phyloP scores from a whole-genome alignment of 1,140 invertebrate genomes.

The Drosophila bocqueti region DNA sequence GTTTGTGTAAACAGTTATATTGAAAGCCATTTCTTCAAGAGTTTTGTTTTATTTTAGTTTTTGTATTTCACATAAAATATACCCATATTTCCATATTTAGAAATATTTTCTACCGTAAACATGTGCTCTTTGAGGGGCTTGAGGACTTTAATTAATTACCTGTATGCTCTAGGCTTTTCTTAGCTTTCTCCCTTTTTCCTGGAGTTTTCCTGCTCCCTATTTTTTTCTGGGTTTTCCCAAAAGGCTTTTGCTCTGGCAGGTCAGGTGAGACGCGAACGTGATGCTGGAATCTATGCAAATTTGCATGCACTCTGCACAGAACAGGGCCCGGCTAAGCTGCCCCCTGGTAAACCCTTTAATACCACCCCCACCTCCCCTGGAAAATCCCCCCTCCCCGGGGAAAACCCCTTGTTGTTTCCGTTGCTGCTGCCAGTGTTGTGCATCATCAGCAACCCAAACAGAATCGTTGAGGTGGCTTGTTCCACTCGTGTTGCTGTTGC shows the following conservation, averaged over 20 bases:
- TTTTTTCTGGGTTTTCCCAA: background rate
- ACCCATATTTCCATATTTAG: too few species aligned
- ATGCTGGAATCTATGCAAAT: conserved; percentile 62
- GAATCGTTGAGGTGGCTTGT: conserved; percentile 52
- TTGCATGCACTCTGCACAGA: conserved; percentile 55
- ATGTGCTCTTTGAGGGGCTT: background rate
- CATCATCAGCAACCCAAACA: conserved; percentile 51
- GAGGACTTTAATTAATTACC: background rate
- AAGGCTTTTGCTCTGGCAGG: too few species aligned
- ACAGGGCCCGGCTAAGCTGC: background rate
- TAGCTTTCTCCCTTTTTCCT: too few species aligned
- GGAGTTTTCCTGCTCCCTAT: background rate
- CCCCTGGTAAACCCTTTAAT: background rate
- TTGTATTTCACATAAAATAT: too few species aligned
- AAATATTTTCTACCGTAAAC: background rate
- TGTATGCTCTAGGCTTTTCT: background rate
- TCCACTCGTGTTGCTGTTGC: conserved; percentile 36
- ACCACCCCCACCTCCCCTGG: background rate
- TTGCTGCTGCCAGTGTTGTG: conserved; percentile 25
- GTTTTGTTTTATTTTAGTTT: background rate
- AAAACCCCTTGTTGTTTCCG: conserved; percentile 15
- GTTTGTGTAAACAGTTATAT: background rate
- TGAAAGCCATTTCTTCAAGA: background rate
- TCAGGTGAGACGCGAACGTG: conserved; percentile 34
- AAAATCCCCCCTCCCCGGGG: background rate